Evolutionary conservation across 2,888 invertebrate genomes (phyloP).

Genomic region (Stenurella melanura): DNA sequence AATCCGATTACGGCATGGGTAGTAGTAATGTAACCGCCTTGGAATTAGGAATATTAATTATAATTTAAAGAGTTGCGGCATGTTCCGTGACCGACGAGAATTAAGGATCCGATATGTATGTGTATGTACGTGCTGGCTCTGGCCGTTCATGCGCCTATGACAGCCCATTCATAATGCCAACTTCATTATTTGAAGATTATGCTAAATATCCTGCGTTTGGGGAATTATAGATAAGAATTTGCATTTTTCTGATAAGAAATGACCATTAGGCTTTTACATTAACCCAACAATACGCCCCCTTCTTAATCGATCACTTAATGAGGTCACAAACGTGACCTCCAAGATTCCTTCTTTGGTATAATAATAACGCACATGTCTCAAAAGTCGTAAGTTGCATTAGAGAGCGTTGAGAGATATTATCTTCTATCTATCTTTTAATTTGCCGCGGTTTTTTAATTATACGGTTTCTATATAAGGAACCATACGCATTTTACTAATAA

Average conservation of each 20-base stretch:
- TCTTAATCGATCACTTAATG: slow-evolving; percentile 62
- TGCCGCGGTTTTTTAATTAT: slow-evolving; percentile 16
- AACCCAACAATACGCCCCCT: slow-evolving; percentile 53
- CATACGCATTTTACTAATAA: not conserved
- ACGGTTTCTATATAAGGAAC: not conserved
- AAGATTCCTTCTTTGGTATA: slow-evolving; percentile 17
- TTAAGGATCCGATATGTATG: slow-evolving; percentile 62
- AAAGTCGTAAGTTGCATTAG: slow-evolving; percentile 14
- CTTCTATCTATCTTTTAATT: not conserved
- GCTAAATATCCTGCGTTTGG: slow-evolving; percentile 66
- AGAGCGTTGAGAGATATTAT: slow-evolving; percentile 12
- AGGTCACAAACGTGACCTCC: slow-evolving; percentile 53
- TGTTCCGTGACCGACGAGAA: slow-evolving; percentile 64
- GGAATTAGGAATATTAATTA: slow-evolving; percentile 59
- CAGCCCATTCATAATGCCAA: slow-evolving; percentile 70
- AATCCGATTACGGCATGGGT: not conserved
- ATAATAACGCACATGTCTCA: slow-evolving; percentile 1
- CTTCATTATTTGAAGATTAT: slow-evolving; percentile 70
- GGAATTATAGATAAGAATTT: slow-evolving; percentile 68
- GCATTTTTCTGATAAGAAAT: slow-evolving; percentile 68
- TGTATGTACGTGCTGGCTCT: slow-evolving; percentile 43
- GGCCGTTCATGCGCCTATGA: slow-evolving; percentile 64
- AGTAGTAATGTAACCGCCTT: not conserved
- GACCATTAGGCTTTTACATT: slow-evolving; percentile 65
- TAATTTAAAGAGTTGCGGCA: slow-evolving; percentile 65